A percentile compares a stretch with the other conserved stretches of the same genome.
These are phyloP conservation scores for Callinectes sapidus DNA, from an alignment of 2,888 invertebrate genomes.

Conservation along the genomic window DNA sequence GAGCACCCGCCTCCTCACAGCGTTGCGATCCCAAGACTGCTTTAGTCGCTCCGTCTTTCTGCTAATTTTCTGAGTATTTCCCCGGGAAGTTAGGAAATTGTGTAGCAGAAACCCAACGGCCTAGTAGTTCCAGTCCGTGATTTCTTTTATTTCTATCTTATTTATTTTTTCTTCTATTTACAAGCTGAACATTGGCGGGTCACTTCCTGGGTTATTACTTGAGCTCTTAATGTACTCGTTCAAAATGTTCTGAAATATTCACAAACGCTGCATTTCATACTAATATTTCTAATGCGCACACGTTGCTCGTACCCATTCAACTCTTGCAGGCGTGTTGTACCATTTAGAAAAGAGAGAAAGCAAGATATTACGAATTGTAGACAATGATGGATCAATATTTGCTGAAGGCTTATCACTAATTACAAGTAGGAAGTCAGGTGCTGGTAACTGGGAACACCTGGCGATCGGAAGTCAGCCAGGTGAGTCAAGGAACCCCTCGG, in stretches of 20 bases:
- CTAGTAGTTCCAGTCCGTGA: background rate
- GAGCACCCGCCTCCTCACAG: background rate
- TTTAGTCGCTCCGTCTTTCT: background rate
- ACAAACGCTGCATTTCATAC: background rate
- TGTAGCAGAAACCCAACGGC: background rate
- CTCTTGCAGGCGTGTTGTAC: background rate
- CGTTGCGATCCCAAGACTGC: background rate
- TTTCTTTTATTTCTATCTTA: background rate
- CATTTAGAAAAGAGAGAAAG: background rate
- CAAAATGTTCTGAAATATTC: background rate
- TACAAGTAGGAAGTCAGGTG: conserved; percentile 16
- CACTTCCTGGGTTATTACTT: background rate
- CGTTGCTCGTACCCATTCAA: background rate
- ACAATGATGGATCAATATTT: background rate
- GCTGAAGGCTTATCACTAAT: background rate
- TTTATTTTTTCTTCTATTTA: background rate
- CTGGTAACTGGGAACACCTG: background rate
- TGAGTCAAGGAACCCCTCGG: background rate
- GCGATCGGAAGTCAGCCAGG: conserved; percentile 13
- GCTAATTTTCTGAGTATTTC: background rate
- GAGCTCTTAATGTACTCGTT: background rate
- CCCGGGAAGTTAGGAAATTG: background rate
- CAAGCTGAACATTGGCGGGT: background rate
- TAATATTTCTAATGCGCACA: background rate
- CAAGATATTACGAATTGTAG: background rate